Conservation (phyloP, 2,113 vertebrate genomes). For the Scomber scombrus region DNA sequence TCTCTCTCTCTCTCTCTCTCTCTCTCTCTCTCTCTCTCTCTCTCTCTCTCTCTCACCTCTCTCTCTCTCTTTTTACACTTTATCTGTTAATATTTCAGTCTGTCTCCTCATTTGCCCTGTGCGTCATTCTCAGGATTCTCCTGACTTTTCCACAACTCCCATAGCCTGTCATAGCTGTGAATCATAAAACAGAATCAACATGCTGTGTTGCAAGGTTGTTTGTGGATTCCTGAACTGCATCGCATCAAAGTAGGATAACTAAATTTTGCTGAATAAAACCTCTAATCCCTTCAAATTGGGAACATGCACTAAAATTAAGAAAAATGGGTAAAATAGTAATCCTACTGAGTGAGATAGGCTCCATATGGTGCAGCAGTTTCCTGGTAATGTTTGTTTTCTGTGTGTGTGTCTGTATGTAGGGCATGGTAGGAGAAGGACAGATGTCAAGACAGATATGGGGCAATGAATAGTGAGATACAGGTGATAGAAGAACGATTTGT, state of each 20-base stretch:
- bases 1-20: neutral
- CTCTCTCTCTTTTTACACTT: constrained; percentile 1
- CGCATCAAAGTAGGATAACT: neutral
- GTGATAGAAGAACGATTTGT: constrained; percentile 19
- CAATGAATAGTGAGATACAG: constrained; percentile 30
- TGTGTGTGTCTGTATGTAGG: neutral
- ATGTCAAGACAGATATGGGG: constrained; percentile 53
- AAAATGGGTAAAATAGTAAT: neutral
- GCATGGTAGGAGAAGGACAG: constrained; percentile 44
- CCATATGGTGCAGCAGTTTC: constrained; percentile 11
- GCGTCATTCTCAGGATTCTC: constrained; percentile 34
- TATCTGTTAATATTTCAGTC: constrained; percentile 39
- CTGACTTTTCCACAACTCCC: constrained; percentile 39
- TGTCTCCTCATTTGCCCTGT: constrained; percentile 28
- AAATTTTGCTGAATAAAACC: neutral
- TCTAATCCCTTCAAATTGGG: neutral
- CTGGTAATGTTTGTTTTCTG: constrained; percentile 33
- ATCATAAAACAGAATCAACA: constrained; percentile 52
- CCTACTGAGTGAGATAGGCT: constrained; percentile 9
- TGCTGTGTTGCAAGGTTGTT: constrained; percentile 29
- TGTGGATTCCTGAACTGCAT: constrained; percentile 30
- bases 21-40: neutral
- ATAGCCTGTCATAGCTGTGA: constrained; percentile 33
- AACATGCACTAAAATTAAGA: neutral
- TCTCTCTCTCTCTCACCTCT: neutral